Base-by-base conservation (phyloP, 2,888 invertebrate genomes). In the Ormyrus rosae region DNA sequence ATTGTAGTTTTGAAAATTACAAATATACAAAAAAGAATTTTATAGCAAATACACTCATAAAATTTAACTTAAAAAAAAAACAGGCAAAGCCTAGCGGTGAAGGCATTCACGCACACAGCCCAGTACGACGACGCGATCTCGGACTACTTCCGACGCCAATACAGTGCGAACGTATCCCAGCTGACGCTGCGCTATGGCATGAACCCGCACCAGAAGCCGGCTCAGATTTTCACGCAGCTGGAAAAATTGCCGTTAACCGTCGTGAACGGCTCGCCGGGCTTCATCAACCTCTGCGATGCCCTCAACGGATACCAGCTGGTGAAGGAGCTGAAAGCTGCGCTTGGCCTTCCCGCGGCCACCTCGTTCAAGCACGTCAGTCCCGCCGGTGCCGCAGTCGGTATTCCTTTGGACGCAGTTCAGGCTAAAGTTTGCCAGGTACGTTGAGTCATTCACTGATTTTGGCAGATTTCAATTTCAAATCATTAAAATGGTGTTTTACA, bases 291-390 rank as follows among this genome's bases (percentile, higher is more conserved):
- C 5, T 98, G 98, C 87, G 99, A 99, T 91, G 99, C 98, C 0
- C 92, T 99, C 0, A 99, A 99, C 90, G 99, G 96, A 0, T 99
- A 98, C 96, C 99, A 99, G 89, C 92, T 99, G 79, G 99, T 99
- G 0, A 93, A 93, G 82, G 99, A 99, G 88, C 91, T 99, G 81
- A 95, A 95, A 87, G 91, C 92, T 64, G 96, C 97, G 0, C 91
- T 98, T 7, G 93, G 94, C 5, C 90, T 98, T 50, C 97, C 99
- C 0, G 98, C 99, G 0, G 98, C 99, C 0, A 95, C 98, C 0
- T 99, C 98, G 78, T 99, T 99, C 91, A 99, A 99, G 89, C 99
- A 99, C 90, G 99, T 99, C 6, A 98, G 98, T 48, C 99, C 99
- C 0, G 99, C 99, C 11, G 99, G 99, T 5, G 99, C 98, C 1